A percentile compares a stretch with the other conserved stretches of the same genome.
Conservation (phyloP, 2,797 vertebrate species). For the Hydrophis major region DNA sequence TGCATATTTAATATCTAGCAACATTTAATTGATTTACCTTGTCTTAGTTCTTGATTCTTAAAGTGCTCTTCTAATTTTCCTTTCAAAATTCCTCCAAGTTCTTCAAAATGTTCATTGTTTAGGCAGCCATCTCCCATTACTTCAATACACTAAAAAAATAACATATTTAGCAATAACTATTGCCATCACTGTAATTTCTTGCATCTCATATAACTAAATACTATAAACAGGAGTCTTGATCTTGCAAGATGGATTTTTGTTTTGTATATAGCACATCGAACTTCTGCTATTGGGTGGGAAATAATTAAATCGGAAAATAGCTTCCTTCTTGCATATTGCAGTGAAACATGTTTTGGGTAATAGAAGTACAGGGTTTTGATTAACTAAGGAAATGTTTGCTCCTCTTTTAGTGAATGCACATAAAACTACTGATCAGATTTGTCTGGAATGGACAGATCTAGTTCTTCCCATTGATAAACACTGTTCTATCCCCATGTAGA, state of each 20-base stretch:
- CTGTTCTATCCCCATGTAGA: neutral
- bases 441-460: neutral
- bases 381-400: neutral
- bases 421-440: neutral
- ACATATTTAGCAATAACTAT: conserved; percentile 1
- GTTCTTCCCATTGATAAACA: neutral
- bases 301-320: neutral
- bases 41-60: conserved; percentile 97
- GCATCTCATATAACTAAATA: neutral
- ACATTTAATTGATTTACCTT: conserved; percentile 73
- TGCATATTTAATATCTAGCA: neutral
- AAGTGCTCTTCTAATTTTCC: conserved; percentile 98
- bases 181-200: neutral
- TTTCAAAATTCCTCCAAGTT: conserved; percentile 93
- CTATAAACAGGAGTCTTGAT: neutral
- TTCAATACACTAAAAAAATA: conserved; percentile 86
- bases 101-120: conserved; percentile 96
- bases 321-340: neutral
- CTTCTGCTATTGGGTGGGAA: neutral
- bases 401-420: neutral
- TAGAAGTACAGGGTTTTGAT: neutral
- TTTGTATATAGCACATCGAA: neutral
- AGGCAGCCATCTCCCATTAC: conserved; percentile 97
- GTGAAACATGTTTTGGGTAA: neutral
- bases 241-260: neutral